Base-by-base conservation (phyloP, 2,888 invertebrate species). In the Parnassius orleans region DNA sequence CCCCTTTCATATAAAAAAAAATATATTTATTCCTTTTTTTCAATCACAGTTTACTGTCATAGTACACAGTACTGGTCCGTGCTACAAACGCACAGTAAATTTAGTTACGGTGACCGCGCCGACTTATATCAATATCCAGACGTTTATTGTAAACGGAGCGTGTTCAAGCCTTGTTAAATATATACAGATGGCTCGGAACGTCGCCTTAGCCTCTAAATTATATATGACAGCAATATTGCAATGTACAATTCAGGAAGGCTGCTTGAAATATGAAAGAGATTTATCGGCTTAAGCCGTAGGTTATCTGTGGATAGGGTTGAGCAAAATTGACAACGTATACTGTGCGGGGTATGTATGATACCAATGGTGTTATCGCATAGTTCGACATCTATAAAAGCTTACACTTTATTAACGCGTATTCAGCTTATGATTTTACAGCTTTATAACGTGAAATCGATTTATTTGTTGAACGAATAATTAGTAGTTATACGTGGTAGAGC, bases 151-250 rank as follows among this genome's bases (percentile, higher is more conserved):
- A 57, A 57, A 59, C 54, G 57, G 66, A 51, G 66, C 68, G 61
- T 68, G 62, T 56, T 53, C 62, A 56, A 43, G 61, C 24, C 61
- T 59, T 48, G 65, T 66, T 60, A 46, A 63, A 54, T 64, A 54
- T 63, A 59, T 61, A 63, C 64, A 46, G 66, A 64, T 61, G 63
- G 62, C 56, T 53, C 57, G 48, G 60, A 53, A 63, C 54, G 65
- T 63, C 68, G 66, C 57, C 66, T 69, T 67, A 67, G 61, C 66
- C 44, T 55, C 63, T 68, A 67, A 70, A 69, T 67, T 66, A 69
- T 66, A 61, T 67, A 60, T 55, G 61, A 62, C 15, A 41, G 55
- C 42, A 55, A 54, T 63, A 59, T 55, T 51, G 59, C 55, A 58
- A 59, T 63, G 58, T 63, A 55, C 62, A 62, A 58, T 62, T 63